Base-by-base conservation (phyloP, 2,888 invertebrate genomes). In the Esperia sulphurella region DNA sequence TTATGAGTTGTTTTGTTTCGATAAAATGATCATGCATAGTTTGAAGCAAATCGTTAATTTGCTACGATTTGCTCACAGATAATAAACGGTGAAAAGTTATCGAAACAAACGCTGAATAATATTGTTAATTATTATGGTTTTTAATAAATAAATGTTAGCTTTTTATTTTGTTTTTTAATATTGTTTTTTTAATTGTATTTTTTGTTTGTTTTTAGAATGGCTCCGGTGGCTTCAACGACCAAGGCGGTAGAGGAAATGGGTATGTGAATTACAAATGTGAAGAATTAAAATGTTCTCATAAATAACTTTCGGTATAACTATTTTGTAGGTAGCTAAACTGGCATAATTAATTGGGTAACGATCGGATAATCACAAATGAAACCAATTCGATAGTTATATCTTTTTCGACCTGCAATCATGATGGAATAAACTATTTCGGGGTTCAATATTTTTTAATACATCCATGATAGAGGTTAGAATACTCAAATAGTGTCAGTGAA, bases 201-300 rank as follows among this genome's bases (percentile, higher is more conserved):
- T 87, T 88, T 91, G 91, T 91, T 92, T 92, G 86, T 92, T 94
- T 94, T 91, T 92, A 96, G 96, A 96, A 95, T 93, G 96, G 96
- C 59, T 93, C 94, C 63, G 95, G 94, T 49, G 91, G 94, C 55
- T 95, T 94, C 54, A 94, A 94, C 51, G 96, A 96, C 63, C 92
- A 94, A 59, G 93, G 93, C 44, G 94, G 95, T 54, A 91, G 96
- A 55, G 92, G 93, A 45, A 96, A 95, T 92, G 96, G 96, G 95
- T 95, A 89, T 44, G 43, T n/a, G 14, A 21, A 21, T 21, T 21
- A 21, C 21, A 21, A 21, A 21, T 3, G 21, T 21, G 21, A 21
- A 21, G 21, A 21, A 21, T 21, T 21, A 3, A 21, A 21, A 21
- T 21, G 2, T 21, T 21, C 5, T 3, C 5, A 21, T 21, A 21